Conservation (phyloP, 30 jellyfish, hydroid and myxozoan species). For the Phacellophora camtschatica region DNA sequence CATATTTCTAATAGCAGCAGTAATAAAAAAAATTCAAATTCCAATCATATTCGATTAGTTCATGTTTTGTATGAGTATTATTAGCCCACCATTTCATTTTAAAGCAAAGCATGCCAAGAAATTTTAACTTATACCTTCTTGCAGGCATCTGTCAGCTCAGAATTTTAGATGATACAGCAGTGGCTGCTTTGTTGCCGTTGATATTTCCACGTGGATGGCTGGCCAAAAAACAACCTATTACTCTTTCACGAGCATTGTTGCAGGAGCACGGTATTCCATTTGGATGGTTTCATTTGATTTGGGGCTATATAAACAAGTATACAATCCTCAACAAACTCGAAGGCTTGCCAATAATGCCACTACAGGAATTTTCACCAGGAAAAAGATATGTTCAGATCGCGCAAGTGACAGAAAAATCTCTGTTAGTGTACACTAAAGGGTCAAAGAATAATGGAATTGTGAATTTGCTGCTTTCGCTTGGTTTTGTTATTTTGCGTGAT, state of each 20-base stretch:
- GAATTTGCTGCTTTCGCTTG: neutral
- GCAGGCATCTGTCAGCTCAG: constrained; percentile 10
- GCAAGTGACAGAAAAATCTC: neutral
- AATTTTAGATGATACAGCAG: neutral
- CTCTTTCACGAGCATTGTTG: neutral
- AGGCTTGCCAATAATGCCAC: constrained; percentile 41
- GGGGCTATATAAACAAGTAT: constrained; percentile 12
- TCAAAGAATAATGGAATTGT: neutral
- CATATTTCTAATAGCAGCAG: no score
- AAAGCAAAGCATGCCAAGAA: no score
- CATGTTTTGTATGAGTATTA: no score
- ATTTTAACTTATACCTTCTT: no score
- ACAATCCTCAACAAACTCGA: neutral
- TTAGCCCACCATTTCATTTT: no score
- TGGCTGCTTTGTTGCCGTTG: neutral
- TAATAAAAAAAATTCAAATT: no score
- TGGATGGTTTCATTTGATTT: constrained; percentile 15
- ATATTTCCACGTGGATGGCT: neutral
- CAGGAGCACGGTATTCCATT: neutral
- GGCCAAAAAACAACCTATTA: neutral
- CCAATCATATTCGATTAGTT: no score
- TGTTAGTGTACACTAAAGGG: neutral
- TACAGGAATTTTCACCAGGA: neutral
- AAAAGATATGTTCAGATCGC: neutral
- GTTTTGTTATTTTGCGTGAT: neutral